phyloP scores from a whole-genome alignment of 2,113 vertebrate species.

The Brachyhypopomus occidentalis region DNA sequence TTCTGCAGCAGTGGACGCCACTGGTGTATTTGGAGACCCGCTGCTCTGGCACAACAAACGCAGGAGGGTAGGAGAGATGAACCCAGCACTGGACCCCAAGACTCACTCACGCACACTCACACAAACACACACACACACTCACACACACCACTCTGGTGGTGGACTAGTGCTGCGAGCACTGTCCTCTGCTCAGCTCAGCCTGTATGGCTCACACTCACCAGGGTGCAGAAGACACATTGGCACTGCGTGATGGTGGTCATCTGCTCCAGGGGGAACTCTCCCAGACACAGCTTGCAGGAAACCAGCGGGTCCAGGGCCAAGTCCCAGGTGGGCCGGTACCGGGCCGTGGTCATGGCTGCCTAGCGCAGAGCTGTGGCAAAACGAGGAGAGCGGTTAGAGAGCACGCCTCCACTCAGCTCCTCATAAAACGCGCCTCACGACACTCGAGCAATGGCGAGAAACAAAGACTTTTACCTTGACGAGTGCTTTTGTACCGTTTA shows the following conservation, averaged over 20 bases:
- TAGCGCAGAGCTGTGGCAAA: conserved; percentile 72
- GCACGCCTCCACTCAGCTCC: neutral
- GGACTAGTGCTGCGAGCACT: neutral
- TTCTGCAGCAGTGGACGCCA: neutral
- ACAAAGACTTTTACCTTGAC: neutral
- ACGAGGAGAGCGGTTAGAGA: conserved; percentile 15
- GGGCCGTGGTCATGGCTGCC: conserved; percentile 89
- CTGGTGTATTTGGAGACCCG: conserved; percentile 21
- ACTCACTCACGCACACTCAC: too few species aligned
- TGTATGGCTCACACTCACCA: conserved; percentile 78
- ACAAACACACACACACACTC: too few species aligned
- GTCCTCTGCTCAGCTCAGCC: neutral
- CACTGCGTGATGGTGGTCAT: conserved; percentile 98
- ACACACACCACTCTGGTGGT: neutral
- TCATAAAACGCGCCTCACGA: neutral
- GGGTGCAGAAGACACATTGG: conserved; percentile 97
- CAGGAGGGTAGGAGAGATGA: neutral
- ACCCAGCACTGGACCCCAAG: neutral
- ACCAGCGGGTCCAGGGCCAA: conserved; percentile 95
- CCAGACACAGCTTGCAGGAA: conserved; percentile 97
- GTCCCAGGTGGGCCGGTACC: conserved; percentile 95
- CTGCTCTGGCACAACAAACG: neutral
- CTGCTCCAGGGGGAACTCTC: conserved; percentile 95
- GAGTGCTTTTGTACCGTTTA: conserved; percentile 20
- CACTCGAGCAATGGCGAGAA: conserved; percentile 5